A percentile compares a stretch with the other conserved stretches of the same genome.
These are phyloP conservation scores for Agonopterix subpropinquella DNA, from an alignment of 2,888 invertebrate species.

Conservation along the genomic window DNA sequence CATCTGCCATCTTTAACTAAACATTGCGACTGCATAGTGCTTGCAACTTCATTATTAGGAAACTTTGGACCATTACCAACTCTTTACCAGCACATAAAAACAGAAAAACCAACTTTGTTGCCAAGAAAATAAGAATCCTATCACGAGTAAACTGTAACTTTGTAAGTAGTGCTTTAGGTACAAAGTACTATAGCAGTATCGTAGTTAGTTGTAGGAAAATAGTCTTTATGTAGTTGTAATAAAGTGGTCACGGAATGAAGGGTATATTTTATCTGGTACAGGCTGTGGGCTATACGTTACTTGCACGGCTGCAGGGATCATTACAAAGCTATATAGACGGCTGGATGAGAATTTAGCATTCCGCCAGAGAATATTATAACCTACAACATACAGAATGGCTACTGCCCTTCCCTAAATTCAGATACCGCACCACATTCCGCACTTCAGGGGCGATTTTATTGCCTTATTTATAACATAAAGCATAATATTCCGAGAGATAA, in stretches of 20 bases:
- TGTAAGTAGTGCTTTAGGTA: slow-evolving; percentile 5
- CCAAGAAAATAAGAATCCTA: slow-evolving; percentile 7
- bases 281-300: slow-evolving; percentile 8
- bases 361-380: not conserved
- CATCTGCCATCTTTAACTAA: not conserved
- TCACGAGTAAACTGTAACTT: not conserved
- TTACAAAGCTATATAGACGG: slow-evolving; percentile 1
- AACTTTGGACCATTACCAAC: slow-evolving; percentile 12
- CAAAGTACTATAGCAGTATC: slow-evolving; percentile 5
- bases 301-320: slow-evolving; percentile 7
- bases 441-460: too few relatives aligned
- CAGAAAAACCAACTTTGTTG: too few relatives aligned
- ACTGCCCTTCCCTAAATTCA: too few relatives aligned
- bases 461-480: too few relatives aligned
- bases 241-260: slow-evolving; percentile 4
- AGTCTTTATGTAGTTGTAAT: slow-evolving; percentile 8
- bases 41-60: slow-evolving; percentile 31
- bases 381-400: not conserved
- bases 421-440: too few relatives aligned
- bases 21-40: slow-evolving; percentile 10
- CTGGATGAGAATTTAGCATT: slow-evolving; percentile 1
- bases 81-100: not conserved
- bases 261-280: slow-evolving; percentile 4
- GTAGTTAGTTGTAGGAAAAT: slow-evolving; percentile 8
- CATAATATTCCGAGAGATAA: too few relatives aligned